Evolutionary conservation across 2,888 invertebrate genomes (phyloP).

Genomic region (Eumacrocentrus americanus): DNA sequence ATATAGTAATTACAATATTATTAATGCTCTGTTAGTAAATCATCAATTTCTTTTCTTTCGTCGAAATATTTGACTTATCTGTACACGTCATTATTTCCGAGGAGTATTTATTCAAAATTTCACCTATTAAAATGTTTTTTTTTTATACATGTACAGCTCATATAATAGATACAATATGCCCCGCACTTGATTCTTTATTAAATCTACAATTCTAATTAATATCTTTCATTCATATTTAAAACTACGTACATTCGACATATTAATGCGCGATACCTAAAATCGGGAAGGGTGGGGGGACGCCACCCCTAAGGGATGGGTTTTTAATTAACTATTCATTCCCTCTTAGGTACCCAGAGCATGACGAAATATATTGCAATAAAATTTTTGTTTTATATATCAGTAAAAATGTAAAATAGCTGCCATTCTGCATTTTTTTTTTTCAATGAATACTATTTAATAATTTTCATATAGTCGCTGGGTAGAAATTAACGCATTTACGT

Average conservation of each 20-base stretch:
- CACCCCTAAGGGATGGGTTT: slow-evolving; percentile 1
- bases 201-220: slow-evolving; percentile 53
- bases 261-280: slow-evolving; percentile 15
- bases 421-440: slow-evolving; percentile 37
- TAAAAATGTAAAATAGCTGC: slow-evolving; percentile 55
- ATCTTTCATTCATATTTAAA: slow-evolving; percentile 35
- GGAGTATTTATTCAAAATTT: slow-evolving; percentile 42
- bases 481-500: slow-evolving; percentile 1
- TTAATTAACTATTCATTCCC: slow-evolving; percentile 11
- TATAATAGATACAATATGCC: slow-evolving; percentile 27
- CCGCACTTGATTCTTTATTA: slow-evolving; percentile 41
- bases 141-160: slow-evolving; percentile 46
- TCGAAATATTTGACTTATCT: slow-evolving; percentile 30
- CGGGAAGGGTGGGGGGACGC: background rate
- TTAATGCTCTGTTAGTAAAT: slow-evolving; percentile 13
- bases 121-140: slow-evolving; percentile 49
- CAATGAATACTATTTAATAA: slow-evolving; percentile 23
- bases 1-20: slow-evolving; percentile 12
- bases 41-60: slow-evolving; percentile 3
- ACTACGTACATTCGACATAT: slow-evolving; percentile 29
- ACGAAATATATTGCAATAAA: slow-evolving; percentile 27
- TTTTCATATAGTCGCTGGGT: slow-evolving; percentile 31
- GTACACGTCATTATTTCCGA: slow-evolving; percentile 41
- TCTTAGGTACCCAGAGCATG: slow-evolving; percentile 27
- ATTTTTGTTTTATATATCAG: slow-evolving; percentile 36